These are phyloP conservation scores for Apamea monoglypha DNA, from an alignment of 2,888 invertebrate species.

Conservation along the genomic window DNA sequence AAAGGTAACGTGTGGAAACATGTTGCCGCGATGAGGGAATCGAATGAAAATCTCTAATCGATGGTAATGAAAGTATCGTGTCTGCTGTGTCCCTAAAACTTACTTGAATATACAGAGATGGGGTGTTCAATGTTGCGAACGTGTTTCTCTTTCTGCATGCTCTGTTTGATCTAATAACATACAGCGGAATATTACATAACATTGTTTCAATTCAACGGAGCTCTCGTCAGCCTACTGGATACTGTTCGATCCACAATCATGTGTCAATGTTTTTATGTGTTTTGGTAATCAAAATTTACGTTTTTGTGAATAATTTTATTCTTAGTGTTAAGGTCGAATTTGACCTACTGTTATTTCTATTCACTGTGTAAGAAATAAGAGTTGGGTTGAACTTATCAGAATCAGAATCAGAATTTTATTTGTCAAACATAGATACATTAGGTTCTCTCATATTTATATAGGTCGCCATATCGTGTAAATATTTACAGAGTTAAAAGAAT, in stretches of 20 bases:
- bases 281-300: neutral
- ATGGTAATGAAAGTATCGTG: neutral
- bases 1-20: neutral
- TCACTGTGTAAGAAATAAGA: neutral
- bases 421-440: no score
- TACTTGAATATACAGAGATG: slow-evolving; percentile 82
- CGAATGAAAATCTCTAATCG: neutral
- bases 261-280: neutral
- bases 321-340: neutral
- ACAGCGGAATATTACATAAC: slow-evolving; percentile 47
- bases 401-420: no score
- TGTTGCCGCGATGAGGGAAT: neutral
- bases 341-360: neutral
- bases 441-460: no score
- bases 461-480: neutral
- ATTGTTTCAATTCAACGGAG: slow-evolving; percentile 13
- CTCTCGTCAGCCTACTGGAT: neutral
- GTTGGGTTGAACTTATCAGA: neutral
- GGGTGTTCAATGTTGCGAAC: slow-evolving; percentile 79
- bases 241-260: neutral
- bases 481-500: slow-evolving; percentile 31
- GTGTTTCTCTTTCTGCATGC: slow-evolving; percentile 83
- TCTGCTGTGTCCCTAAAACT: slow-evolving; percentile 64
- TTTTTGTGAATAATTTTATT: neutral
- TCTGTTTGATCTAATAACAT: slow-evolving; percentile 82